Evolutionary conservation across 1,140 invertebrate species (phyloP).

Genomic region (Ooceraea biroi): DNA sequence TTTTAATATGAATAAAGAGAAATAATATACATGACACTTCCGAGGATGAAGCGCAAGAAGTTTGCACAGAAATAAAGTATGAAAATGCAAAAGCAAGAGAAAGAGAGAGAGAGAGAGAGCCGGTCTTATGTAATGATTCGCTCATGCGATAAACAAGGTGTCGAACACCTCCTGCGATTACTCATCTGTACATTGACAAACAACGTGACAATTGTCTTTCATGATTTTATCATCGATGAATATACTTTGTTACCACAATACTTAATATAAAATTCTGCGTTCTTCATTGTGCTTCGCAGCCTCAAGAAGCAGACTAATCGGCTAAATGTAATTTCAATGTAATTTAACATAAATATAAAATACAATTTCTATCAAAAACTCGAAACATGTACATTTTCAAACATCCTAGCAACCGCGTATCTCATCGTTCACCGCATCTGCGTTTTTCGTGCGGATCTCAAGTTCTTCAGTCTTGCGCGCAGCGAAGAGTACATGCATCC

Average conservation of each 20-base stretch:
- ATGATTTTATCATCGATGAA: not conserved
- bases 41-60: too few species aligned
- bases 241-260: too few species aligned
- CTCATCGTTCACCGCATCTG: not conserved
- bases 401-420: not conserved
- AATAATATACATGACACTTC: not conserved
- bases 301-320: too few species aligned
- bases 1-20: not conserved
- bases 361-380: not conserved
- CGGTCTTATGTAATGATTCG: slow-evolving; percentile 32
- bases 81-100: not conserved
- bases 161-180: slow-evolving; percentile 43
- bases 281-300: too few species aligned
- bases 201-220: not conserved
- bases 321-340: too few species aligned
- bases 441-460: not conserved
- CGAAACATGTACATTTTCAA: not conserved
- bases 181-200: slow-evolving; percentile 8
- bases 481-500: slow-evolving; percentile 20
- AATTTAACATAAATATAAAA: not conserved
- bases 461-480: not conserved
- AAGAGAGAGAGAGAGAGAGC: too few species aligned
- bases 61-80: too few species aligned
- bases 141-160: slow-evolving; percentile 43
- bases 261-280: too few species aligned